Conservation (phyloP, 2,888 invertebrate species). For the Trichopria drosophilae region DNA sequence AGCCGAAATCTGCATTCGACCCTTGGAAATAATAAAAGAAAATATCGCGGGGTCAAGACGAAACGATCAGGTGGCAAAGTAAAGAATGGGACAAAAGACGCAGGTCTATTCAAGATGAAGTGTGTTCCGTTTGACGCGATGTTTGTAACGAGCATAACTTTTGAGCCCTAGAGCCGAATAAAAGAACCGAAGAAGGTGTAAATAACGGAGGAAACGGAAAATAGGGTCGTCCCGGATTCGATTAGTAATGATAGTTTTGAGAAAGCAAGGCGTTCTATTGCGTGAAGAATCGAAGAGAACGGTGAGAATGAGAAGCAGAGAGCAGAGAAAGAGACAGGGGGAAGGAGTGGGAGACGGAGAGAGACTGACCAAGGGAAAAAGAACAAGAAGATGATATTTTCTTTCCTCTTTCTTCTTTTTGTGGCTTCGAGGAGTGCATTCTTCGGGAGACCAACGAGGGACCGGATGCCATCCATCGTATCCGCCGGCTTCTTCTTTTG, state of each 20-base stretch:
- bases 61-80: too few species aligned
- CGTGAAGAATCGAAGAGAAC: conserved; percentile 24
- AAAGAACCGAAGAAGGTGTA: too few species aligned
- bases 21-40: too few species aligned
- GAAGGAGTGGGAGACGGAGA: conserved; percentile 14
- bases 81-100: too few species aligned
- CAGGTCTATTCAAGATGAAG: too few species aligned
- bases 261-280: conserved; percentile 36
- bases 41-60: too few species aligned
- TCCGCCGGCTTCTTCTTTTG: conserved; percentile 30
- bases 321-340: conserved; percentile 19
- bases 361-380: conserved; percentile 22
- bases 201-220: conserved; percentile 21
- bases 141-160: too few species aligned
- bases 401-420: conserved; percentile 24
- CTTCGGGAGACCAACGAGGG: conserved; percentile 42
- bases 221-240: conserved; percentile 43
- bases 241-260: conserved; percentile 47
- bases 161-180: too few species aligned
- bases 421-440: conserved; percentile 41
- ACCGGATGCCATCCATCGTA: conserved; percentile 57
- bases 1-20: too few species aligned
- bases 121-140: too few species aligned
- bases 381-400: conserved; percentile 19
- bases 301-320: conserved; percentile 9